Evolutionary conservation across 2,888 invertebrate species (phyloP), one percentile per base, ranked within the genome.

Genomic region (Steinernema scapterisci): DNA sequence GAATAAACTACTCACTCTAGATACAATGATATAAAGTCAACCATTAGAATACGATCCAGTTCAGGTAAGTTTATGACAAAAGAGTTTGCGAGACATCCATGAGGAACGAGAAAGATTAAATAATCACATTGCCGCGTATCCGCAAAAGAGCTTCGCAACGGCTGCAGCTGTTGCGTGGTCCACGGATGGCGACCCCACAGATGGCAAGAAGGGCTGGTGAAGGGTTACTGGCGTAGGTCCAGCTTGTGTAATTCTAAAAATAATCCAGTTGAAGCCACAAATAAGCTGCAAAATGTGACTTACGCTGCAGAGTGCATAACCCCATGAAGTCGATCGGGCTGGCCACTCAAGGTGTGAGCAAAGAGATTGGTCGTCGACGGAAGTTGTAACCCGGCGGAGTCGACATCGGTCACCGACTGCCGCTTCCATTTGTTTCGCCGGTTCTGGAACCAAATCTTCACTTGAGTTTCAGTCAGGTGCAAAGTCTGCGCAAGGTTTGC

Each of bases 381-480:
- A 31, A 63, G 63, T n/a, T 63, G 63, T 31, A 63, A 31, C 16
- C 25, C 25, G 2, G 31, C 1, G 3, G 31, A 21, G 16, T 63
- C 63, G 16, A 63, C 63, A 13, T 63, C 63, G 38, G 31, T 63
- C 31, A 63, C 63, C 63, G 52, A 63, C 63, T 78, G 78, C 13
- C 79, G 73, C 74, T 79, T 79, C 71, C 73, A 80, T 45, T 79
- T 79, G 70, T 79, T 79, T 2, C 79, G 77, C 6, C 79, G 73
- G 70, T 79, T 79, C 70, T 79, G 79, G 70, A 79, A 76, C 81
- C 81, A 81, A 56, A 81, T 81, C 48, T 76, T 75, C 48, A 84
- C 84, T 78, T 85, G 85, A 0, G 87, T 87, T 56, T 86, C 86
- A 0, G 87, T 85, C 1, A 86, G 77, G 21, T 77, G 77, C 27